Base-by-base conservation (phyloP, 1,140 invertebrate species). In the Zaprionus kolodkinae region DNA sequence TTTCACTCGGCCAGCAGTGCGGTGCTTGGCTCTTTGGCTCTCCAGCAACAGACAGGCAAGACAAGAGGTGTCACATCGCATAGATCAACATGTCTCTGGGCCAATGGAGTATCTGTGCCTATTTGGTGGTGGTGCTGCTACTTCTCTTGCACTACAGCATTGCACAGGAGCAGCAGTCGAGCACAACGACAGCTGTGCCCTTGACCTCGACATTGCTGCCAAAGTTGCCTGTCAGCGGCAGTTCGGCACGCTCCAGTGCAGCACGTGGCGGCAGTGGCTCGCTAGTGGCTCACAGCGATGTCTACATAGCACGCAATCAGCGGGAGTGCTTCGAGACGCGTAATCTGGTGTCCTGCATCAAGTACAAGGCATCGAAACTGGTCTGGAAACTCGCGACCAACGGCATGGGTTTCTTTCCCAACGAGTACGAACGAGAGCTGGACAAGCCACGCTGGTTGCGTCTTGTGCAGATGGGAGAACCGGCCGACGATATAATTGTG, bases 371-470 rank as follows among this genome's bases (percentile, higher is more conserved):
- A 21, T 80, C 88, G 15, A 91, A 81, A 50, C 75, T 92, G 1
- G 69, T 92, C 36, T 92, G 91, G 91, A 91, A 88, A 56, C 63
- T 92, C 72, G 91, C 91, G 38, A 92, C 91, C 50, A 92, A 92
- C 48, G 76, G 82, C 30, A 56, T 91, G 66, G 91, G 91, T 33
- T 92, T 85, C 73, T 92, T 92, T 54, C 91, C 91, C 56, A 91
- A 69, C 61, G 88, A 92, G 33, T 90, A 91, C 30, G 81, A 89
- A 25, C 88, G 91, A 7, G 72, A 76, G 11, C 33, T 76, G 54
- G 60, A 89, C n/a, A 67, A 30, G 21, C 63, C 71, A 3, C 91
- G 85, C 15, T 74, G 71, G 56, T 60, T 92, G 62, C 71, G 88
- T 11, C 40, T 92, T 1, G 84, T 92, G 21, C 91, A 92, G 68